Percentiles rank a stretch among this genome's conserved stretches.
phyloP scores from a whole-genome alignment of 1,140 invertebrate genomes.

The Anagrus nilaparvatae region DNA sequence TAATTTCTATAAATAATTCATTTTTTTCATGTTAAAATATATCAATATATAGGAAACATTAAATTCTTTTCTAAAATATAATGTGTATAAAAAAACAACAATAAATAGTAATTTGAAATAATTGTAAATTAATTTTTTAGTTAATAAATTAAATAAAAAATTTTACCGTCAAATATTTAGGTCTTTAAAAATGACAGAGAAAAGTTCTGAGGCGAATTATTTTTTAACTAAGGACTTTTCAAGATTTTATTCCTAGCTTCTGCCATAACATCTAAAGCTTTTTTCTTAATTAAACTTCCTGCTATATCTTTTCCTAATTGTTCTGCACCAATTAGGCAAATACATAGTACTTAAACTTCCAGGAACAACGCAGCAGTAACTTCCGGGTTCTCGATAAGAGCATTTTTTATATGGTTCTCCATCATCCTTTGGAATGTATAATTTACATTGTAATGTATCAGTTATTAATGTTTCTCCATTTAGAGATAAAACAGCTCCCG shows the following conservation, averaged over 20 bases:
- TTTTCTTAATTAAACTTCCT: slow-evolving; percentile 57
- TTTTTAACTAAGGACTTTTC: too few relatives aligned
- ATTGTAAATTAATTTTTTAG: background rate
- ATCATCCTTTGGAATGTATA: slow-evolving; percentile 37
- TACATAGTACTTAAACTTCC: slow-evolving; percentile 36
- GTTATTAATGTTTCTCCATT: slow-evolving; percentile 67
- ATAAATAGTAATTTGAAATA: background rate
- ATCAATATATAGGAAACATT: background rate
- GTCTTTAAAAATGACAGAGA: too few relatives aligned
- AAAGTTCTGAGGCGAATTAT: too few relatives aligned
- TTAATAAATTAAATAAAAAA: too few relatives aligned
- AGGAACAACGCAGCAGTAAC: slow-evolving; percentile 41
- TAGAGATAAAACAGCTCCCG: slow-evolving; percentile 85
- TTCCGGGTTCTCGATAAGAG: slow-evolving; percentile 38
- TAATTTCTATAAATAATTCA: background rate
- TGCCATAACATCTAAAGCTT: slow-evolving; percentile 70
- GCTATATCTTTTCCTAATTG: slow-evolving; percentile 65
- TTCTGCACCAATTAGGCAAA: slow-evolving; percentile 43
- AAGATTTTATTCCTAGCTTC: slow-evolving; percentile 46
- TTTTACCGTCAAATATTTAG: too few relatives aligned
- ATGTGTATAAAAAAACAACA: background rate
- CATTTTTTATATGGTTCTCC: slow-evolving; percentile 42
- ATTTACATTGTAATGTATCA: slow-evolving; percentile 31
- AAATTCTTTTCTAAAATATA: background rate
- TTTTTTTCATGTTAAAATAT: background rate